phyloP scores from a whole-genome alignment of 2,888 invertebrate genomes.

The Onthophagus sagittarius region DNA sequence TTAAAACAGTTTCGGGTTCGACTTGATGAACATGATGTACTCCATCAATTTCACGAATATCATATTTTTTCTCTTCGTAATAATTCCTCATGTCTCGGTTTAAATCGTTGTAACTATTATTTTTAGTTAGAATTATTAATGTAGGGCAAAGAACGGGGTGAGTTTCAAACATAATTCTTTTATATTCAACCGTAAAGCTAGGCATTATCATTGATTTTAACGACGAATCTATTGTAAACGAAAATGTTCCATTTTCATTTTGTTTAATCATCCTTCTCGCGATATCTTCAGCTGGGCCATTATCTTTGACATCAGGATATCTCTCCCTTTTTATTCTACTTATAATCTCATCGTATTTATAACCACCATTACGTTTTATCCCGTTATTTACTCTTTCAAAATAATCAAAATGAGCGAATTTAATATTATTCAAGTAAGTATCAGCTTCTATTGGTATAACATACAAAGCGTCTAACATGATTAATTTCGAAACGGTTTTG shows the following conservation, averaged over 20 bases:
- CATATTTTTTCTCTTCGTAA: slow-evolving; percentile 14
- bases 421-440: slow-evolving; percentile 7
- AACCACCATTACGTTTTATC: background rate
- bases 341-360: slow-evolving; percentile 15
- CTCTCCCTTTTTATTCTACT: slow-evolving; percentile 11
- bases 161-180: slow-evolving; percentile 6
- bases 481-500: slow-evolving; percentile 13
- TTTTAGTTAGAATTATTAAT: slow-evolving; percentile 17
- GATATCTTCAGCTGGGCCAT: slow-evolving; percentile 14
- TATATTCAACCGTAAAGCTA: slow-evolving; percentile 11
- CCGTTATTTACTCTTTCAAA: background rate
- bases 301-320: slow-evolving; percentile 9
- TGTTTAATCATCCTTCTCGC: slow-evolving; percentile 15
- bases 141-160: slow-evolving; percentile 14
- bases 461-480: slow-evolving; percentile 18
- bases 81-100: background rate
- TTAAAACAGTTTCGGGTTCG: slow-evolving; percentile 14
- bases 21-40: slow-evolving; percentile 19
- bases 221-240: slow-evolving; percentile 15
- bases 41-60: slow-evolving; percentile 14
- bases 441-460: slow-evolving; percentile 8
- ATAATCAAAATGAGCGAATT: background rate
- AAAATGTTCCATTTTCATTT: slow-evolving; percentile 16
- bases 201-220: slow-evolving; percentile 15
- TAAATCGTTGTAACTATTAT: slow-evolving; percentile 10